Base-by-base conservation (phyloP, 2,888 invertebrate species). In the Tortricodes alternella region DNA sequence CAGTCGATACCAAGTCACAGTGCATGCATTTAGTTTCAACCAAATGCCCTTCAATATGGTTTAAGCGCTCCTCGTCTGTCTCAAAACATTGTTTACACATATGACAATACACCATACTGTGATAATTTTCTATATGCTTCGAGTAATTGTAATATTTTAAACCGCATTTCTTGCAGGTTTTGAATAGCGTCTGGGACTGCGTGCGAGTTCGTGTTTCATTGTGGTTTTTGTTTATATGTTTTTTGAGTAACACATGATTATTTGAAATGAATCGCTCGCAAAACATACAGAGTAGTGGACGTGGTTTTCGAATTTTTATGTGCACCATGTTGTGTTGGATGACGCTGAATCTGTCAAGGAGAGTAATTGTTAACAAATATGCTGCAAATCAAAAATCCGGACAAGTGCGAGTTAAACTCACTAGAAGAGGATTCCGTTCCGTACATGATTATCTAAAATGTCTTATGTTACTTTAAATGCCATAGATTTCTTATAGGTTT, bases 311-410 rank as follows among this genome's bases (percentile, higher is more conserved):
- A 1, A 70, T 29, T 3, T 1, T 24, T 1, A 78, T 59, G n/a
- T 81, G 81, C 0, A 23, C n/a, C 0, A 64, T 37, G 27, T 81
- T 75, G 13, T 82, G 82, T 1, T 66, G 50, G 7, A 79, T 68
- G 0, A 70, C 53, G 0, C 68, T 58, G 15, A 67, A 77, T 41
- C 81, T 82, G 78, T 1, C 73, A 76, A 18, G 11, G 34, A 16
- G 29, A 35, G n/a, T 19, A 32, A 21, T 13, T 23, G 5, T 37
- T 21, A 9, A 32, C 18, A 11, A 8, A 18, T 37, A 5, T 3
- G 3, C 7, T 4, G 18, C n/a, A 6, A 24, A 34, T 35, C 2
- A 19, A 4, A 21, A 21, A 21, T n/a, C n/a, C n/a, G n/a, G n/a
- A n/a, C n/a, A n/a, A n/a, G n/a, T n/a, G n/a, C n/a, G n/a, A n/a